phyloP scores from a whole-genome alignment of 2,797 vertebrate genomes.

The Diplodus puntazzo region DNA sequence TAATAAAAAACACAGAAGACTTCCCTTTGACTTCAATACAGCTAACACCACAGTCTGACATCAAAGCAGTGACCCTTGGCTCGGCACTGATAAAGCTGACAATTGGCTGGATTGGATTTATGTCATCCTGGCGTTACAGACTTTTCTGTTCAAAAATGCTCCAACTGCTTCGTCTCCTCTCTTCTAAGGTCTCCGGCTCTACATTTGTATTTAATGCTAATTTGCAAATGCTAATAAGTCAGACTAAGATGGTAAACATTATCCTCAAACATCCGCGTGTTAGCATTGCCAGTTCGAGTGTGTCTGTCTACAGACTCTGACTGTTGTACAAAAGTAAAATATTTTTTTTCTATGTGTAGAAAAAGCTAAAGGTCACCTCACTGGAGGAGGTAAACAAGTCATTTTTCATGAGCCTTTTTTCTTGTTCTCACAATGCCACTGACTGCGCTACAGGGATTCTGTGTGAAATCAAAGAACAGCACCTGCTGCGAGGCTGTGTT shows the following conservation, averaged over 20 bases:
- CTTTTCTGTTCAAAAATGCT: no score
- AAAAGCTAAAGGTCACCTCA: constrained; percentile 24
- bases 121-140: no score
- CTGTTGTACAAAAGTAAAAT: background rate
- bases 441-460: background rate
- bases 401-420: constrained; percentile 34
- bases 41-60: no score
- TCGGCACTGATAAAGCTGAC: no score
- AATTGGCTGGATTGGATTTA: no score
- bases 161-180: no score
- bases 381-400: constrained; percentile 19
- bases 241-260: background rate
- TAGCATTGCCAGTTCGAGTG: background rate
- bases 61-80: no score
- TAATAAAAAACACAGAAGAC: no score
- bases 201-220: background rate
- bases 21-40: no score
- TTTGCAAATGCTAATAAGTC: background rate
- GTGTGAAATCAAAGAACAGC: constrained; percentile 16
- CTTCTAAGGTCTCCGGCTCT: background rate
- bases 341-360: background rate
- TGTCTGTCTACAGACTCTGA: background rate
- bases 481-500: background rate
- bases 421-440: background rate
- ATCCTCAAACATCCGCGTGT: background rate